These are phyloP conservation scores for Gorsachius goisagi DNA, from an alignment of 2,113 vertebrate species.

Conservation along the genomic window DNA sequence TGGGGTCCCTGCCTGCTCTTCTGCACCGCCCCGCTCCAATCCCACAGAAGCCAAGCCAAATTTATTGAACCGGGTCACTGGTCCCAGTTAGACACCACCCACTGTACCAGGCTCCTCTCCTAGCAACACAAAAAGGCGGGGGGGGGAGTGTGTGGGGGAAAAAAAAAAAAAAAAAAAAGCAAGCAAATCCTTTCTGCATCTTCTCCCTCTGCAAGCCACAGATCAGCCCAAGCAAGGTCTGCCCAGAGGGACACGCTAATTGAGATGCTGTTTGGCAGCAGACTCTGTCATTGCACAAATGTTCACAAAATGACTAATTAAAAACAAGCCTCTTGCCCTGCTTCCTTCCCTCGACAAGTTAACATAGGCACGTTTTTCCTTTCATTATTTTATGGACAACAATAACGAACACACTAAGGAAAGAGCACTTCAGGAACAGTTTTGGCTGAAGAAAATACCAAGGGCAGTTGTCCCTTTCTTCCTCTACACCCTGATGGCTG, in stretches of 20 bases:
- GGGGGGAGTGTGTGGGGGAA: too few relatives aligned
- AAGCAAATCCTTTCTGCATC: neutral
- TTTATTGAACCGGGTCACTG: conserved; percentile 73
- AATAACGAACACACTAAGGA: neutral
- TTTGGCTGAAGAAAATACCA: conserved; percentile 5
- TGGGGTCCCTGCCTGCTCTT: neutral
- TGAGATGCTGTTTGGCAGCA: conserved; percentile 58
- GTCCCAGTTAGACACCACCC: conserved; percentile 78
- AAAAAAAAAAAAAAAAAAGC: neutral
- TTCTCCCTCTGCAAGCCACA: conserved; percentile 69
- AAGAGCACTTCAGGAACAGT: neutral
- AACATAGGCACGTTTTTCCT: conserved; percentile 48
- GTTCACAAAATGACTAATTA: conserved; percentile 35
- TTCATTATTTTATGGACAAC: conserved; percentile 46
- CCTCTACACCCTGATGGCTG: neutral
- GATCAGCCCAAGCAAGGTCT: conserved; percentile 70
- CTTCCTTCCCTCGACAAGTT: conserved; percentile 45
- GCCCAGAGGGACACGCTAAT: conserved; percentile 62
- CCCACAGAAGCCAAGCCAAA: conserved; percentile 62
- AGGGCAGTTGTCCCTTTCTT: neutral
- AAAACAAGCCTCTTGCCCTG: conserved; percentile 33
- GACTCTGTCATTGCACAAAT: conserved; percentile 7
- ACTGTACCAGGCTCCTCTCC: conserved; percentile 70
- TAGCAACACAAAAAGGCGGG: conserved; percentile 22
- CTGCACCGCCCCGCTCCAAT: conserved; percentile 11